These are phyloP conservation scores for Drosophila anceps DNA, from an alignment of 2,888 invertebrate species.

Conservation along the genomic window DNA sequence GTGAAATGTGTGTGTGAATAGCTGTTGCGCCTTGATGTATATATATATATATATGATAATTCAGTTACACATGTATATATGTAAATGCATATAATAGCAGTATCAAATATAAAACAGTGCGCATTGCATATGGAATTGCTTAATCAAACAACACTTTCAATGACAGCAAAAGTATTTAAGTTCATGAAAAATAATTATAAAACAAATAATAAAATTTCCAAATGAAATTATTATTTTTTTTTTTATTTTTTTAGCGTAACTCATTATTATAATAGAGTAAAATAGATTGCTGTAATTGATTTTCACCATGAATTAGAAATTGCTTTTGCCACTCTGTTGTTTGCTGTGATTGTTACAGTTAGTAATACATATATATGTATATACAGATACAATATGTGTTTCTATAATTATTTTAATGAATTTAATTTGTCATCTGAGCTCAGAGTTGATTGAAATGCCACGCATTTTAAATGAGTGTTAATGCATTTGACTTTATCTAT, in stretches of 20 bases:
- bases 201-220: not conserved
- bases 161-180: constrained; percentile 25
- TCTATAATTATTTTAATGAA: constrained; percentile 50
- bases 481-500: not conserved
- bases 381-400: constrained; percentile 6
- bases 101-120: not conserved
- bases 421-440: constrained; percentile 44
- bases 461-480: constrained; percentile 8
- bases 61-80: not conserved
- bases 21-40: not conserved
- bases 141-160: constrained; percentile 60
- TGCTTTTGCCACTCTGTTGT: constrained; percentile 16
- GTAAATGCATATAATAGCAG: not conserved
- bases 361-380: not conserved
- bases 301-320: constrained; percentile 53
- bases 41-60: not conserved
- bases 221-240: constrained; percentile 13
- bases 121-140: constrained; percentile 47
- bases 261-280: constrained; percentile 36
- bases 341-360: constrained; percentile 21
- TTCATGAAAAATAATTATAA: constrained; percentile 11
- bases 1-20: constrained; percentile 35
- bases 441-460: constrained; percentile 45
- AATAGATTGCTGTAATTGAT: constrained; percentile 52
- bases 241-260: constrained; percentile 3